Evolutionary conservation across 2,888 invertebrate genomes (phyloP).

Genomic region (Phragmatobia fuliginosa): DNA sequence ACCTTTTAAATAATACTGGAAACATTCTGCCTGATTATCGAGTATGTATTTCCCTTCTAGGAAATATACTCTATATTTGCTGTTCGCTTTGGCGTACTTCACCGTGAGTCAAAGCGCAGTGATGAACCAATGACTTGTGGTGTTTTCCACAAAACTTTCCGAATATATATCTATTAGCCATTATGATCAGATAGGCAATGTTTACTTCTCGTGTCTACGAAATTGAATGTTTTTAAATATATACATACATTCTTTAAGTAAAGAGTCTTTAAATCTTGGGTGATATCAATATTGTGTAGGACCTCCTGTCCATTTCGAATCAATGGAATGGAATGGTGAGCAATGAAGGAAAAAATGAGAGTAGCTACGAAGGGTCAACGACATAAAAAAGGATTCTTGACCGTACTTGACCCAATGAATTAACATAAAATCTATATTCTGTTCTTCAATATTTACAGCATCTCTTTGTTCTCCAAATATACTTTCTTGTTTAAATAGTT

Average conservation of each 20-base stretch:
- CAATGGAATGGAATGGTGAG: constrained; percentile 11
- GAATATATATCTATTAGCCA: not conserved
- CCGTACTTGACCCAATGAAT: not conserved
- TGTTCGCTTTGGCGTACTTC: too few relatives aligned
- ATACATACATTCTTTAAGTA: not conserved
- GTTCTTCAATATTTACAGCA: not conserved
- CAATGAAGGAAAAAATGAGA: constrained; percentile 14
- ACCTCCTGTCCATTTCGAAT: constrained; percentile 1
- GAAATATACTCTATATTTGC: not conserved
- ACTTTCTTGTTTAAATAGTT: not conserved
- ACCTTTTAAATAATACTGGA: too few relatives aligned
- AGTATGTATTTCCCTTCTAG: not conserved
- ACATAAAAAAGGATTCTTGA: constrained; percentile 1
- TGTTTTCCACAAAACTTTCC: not conserved
- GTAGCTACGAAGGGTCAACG: constrained; percentile 1
- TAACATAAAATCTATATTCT: not conserved
- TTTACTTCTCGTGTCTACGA: not conserved
- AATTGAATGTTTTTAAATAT: not conserved
- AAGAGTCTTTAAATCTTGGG: not conserved
- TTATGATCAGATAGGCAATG: not conserved
- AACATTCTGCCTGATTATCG: too few relatives aligned
- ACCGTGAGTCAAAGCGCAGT: not conserved
- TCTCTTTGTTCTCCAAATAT: not conserved
- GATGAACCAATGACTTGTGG: not conserved
- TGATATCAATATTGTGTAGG: constrained; percentile 5